Base-by-base conservation (phyloP, 2,113 vertebrate species). In the Lonchura striata region DNA sequence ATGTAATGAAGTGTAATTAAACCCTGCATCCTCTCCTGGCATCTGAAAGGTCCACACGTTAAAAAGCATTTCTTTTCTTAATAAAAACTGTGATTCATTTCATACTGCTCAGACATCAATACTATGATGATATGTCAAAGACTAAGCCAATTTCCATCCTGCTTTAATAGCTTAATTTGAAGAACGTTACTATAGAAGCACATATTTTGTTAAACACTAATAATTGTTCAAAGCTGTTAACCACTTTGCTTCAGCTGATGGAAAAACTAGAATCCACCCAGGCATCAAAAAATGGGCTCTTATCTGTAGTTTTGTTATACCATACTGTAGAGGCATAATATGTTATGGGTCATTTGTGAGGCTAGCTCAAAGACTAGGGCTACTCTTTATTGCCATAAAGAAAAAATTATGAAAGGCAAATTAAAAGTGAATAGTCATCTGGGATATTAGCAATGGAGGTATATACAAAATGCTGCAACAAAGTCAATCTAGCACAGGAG, bases 171-270 rank as follows among this genome's bases (percentile, higher is more conserved):
- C 81, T 87, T 94, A 80, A 96, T 96, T 95, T 95, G 84, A 95
- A 90, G 93, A 97, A 91, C 57, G 47, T 80, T 95, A 91, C 52
- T 91, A 90, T 4, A 92, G 69, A 76, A 95, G 87, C 70, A 85
- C 50, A 66, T 94, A 93, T 86, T 97, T 95, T 93, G 90, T 94
- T 96, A 80, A 97, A 95, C 79, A 77, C 56, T 96, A 90, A 88
- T 93, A 96, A 92, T 82, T 95, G 89, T 92, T 95, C 91, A 93
- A 93, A 84, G 91, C 91, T 92, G 78, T 94, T 94, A 96, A 95
- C 69, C 77, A 87, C 93, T 91, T 94, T 82, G 46, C 82, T 91
- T 90, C 75, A 86, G 82, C 66, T 90, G 83, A 69, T 52, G 39
- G 87, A 91, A 86, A 83, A 94, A 64, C 80, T 46, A 94, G 56